Evolutionary conservation across 1,140 invertebrate genomes (phyloP).

Genomic region (Habropoda laboriosa): DNA sequence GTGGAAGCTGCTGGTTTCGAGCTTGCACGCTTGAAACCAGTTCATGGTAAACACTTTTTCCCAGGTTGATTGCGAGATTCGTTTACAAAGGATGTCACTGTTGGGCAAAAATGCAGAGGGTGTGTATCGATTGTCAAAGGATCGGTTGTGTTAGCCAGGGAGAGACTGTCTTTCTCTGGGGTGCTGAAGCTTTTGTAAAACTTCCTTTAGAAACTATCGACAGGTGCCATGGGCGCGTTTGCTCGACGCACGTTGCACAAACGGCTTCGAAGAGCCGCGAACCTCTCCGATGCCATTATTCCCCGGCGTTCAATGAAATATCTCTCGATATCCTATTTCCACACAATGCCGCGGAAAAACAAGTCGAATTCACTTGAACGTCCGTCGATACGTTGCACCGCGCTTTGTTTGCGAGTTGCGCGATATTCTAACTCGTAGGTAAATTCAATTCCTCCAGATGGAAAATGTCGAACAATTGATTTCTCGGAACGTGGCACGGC

Average conservation of each 20-base stretch:
- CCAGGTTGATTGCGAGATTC: neutral
- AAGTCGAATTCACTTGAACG: neutral
- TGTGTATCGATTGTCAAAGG: conserved; percentile 8
- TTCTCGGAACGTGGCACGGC: too few relatives aligned
- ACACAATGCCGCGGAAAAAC: conserved; percentile 1
- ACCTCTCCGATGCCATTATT: conserved; percentile 45
- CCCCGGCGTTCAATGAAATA: conserved; percentile 34
- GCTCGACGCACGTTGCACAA: conserved; percentile 48
- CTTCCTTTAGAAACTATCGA: conserved; percentile 59
- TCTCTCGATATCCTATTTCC: conserved; percentile 23
- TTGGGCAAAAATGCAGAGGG: neutral
- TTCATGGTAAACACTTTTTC: neutral
- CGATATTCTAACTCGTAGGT: too few relatives aligned
- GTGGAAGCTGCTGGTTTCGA: too few relatives aligned
- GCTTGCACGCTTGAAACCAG: neutral
- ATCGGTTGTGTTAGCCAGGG: neutral
- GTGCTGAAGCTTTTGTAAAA: conserved; percentile 47
- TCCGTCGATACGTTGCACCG: neutral
- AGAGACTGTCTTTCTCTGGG: conserved; percentile 11
- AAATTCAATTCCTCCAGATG: too few relatives aligned
- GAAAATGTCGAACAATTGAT: too few relatives aligned
- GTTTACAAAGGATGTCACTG: neutral
- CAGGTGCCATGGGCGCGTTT: conserved; percentile 57
- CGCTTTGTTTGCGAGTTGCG: too few relatives aligned
- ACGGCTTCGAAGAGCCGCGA: conserved; percentile 39